Conservation (phyloP, 2,797 vertebrate species). For the Platyrinchus mystaceus region DNA sequence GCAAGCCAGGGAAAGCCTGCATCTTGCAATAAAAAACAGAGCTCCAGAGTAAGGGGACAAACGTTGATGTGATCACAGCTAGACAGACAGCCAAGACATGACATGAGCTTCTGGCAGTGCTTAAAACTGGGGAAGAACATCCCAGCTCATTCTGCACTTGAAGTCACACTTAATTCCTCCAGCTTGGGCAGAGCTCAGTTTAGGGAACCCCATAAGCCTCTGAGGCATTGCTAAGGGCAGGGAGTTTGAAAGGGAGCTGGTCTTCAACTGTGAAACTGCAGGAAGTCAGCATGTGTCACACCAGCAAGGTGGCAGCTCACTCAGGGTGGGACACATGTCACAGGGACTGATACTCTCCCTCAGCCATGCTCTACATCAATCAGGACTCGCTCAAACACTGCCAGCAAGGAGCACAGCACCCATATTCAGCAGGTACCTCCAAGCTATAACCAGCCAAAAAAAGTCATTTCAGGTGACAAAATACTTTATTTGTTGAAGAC, state of each 20-base stretch:
- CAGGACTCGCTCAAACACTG: neutral
- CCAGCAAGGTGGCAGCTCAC: neutral
- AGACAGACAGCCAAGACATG: neutral
- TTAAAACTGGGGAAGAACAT: neutral
- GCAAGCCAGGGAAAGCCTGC: neutral
- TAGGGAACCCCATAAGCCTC: neutral
- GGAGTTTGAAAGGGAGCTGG: neutral
- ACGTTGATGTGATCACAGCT: neutral
- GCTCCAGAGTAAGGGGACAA: neutral
- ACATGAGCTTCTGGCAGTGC: neutral
- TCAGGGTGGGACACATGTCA: accelerated
- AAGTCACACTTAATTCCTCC: neutral
- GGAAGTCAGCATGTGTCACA: neutral
- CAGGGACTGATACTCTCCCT: neutral
- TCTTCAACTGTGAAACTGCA: neutral
- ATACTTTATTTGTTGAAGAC: neutral
- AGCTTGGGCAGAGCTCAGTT: neutral
- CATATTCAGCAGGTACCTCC: neutral
- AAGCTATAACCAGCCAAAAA: neutral
- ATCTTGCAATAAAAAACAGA: neutral
- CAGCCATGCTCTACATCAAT: neutral
- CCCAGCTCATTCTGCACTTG: neutral
- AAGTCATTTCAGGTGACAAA: neutral
- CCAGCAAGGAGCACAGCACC: neutral
- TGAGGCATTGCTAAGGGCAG: neutral